A percentile compares a stretch with the other conserved stretches of the same genome.
These are phyloP conservation scores for Phainopepla nitens DNA, from an alignment of 2,113 vertebrate genomes.

Conservation along the genomic window DNA sequence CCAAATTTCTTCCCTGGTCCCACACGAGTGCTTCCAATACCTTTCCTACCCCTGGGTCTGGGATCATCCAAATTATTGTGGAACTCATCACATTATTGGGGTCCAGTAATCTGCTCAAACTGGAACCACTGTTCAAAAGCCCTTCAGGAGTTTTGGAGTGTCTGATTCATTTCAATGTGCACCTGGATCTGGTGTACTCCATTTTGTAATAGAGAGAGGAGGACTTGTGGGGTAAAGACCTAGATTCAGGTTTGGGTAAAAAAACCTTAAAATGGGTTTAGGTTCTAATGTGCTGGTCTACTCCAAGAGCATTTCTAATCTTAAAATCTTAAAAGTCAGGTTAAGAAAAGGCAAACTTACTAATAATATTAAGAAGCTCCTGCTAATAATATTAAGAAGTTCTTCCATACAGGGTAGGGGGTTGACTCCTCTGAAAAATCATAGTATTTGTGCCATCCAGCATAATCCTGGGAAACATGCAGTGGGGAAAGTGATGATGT, in stretches of 20 bases:
- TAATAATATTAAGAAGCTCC: neutral
- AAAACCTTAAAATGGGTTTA: neutral
- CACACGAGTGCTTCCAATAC: neutral
- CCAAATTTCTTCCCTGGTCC: neutral
- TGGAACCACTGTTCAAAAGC: neutral
- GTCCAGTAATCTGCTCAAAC: neutral
- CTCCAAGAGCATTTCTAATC: neutral
- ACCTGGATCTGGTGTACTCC: neutral
- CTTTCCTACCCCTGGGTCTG: neutral
- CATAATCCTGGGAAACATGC: neutral
- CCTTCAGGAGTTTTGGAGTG: neutral
- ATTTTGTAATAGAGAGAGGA: neutral
- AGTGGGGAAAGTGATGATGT: neutral
- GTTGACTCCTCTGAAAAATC: neutral
- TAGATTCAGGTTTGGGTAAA: neutral
- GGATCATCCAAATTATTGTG: neutral
- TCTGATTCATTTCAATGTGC: neutral
- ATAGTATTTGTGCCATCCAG: neutral
- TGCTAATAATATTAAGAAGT: neutral
- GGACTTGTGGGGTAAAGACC: neutral
- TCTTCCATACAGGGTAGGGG: neutral
- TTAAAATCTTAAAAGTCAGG: neutral
- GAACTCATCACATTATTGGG: neutral
- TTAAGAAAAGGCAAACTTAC: neutral
- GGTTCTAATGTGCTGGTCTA: neutral